phyloP scores from a whole-genome alignment of 2,797 vertebrate species.

The Peromyscus eremicus region DNA sequence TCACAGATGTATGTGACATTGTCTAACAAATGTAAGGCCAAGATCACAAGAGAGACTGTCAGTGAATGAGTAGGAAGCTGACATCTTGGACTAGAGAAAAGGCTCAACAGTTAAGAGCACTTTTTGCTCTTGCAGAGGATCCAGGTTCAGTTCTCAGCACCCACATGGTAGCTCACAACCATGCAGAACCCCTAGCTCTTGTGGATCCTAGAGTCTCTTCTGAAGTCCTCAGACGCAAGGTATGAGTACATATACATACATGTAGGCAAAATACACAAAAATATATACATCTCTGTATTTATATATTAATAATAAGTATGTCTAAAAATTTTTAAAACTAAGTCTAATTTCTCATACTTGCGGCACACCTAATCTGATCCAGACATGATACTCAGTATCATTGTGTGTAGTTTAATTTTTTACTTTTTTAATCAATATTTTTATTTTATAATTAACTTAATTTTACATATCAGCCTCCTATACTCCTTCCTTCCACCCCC shows the following conservation, averaged over 20 bases:
- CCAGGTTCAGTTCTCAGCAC: neutral
- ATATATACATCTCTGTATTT: too few species aligned
- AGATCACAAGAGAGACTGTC: conserved; percentile 81
- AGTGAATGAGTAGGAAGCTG: conserved; percentile 69
- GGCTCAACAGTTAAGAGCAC: neutral
- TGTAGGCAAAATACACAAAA: neutral
- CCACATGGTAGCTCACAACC: neutral
- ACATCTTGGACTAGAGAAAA: conserved; percentile 37
- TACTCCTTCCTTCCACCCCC: too few species aligned
- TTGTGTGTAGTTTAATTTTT: neutral
- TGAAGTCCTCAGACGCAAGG: neutral
- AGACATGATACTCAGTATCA: conserved; percentile 71
- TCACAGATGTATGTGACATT: conserved; percentile 83
- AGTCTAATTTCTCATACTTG: conserved; percentile 66
- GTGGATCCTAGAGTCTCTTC: neutral
- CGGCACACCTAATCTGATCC: rapidly evolving
- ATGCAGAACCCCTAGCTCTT: neutral
- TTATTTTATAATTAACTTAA: too few species aligned
- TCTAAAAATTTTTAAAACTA: neutral
- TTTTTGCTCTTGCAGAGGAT: neutral
- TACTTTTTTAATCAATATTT: too few species aligned
- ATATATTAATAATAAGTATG: neutral
- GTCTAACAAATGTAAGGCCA: conserved; percentile 75
- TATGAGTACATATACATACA: neutral
- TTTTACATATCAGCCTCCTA: too few species aligned